Percentiles rank a stretch among this genome's conserved stretches.
These are phyloP conservation scores for Malurus melanocephalus DNA, from an alignment of 2,113 vertebrate species.

Conservation along the genomic window DNA sequence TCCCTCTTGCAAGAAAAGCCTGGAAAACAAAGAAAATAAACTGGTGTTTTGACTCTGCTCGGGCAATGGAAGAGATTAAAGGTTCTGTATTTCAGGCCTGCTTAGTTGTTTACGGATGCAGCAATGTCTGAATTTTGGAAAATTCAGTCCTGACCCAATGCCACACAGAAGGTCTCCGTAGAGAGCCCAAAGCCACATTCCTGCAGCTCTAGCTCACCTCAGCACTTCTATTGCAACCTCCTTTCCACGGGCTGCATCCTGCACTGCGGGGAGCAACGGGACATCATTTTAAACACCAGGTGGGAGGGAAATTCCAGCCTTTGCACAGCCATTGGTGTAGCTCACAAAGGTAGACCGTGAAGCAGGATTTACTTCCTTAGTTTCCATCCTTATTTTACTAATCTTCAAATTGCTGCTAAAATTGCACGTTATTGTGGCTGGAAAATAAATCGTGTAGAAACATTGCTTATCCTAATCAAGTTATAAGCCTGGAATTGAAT, in stretches of 20 bases:
- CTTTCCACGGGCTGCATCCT: no score
- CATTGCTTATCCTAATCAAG: slow-evolving; percentile 69
- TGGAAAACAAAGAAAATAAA: not conserved
- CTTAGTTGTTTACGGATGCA: not conserved
- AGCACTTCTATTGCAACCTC: not conserved
- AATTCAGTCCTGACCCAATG: not conserved
- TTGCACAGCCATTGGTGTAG: not conserved
- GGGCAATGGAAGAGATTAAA: fast-evolving
- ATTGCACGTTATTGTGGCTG: slow-evolving; percentile 27
- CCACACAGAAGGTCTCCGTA: fast-evolving
- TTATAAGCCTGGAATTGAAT: slow-evolving; percentile 69
- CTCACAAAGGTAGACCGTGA: not conserved
- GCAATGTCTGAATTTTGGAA: not conserved
- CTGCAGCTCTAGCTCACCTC: not conserved
- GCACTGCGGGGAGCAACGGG: fast-evolving
- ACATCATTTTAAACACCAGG: not conserved
- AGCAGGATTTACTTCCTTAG: not conserved
- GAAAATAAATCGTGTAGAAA: slow-evolving; percentile 74
- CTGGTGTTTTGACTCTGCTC: not conserved
- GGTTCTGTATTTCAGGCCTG: not conserved
- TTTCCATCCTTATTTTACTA: slow-evolving; percentile 24
- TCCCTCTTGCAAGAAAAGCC: not conserved
- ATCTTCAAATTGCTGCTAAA: slow-evolving; percentile 58
- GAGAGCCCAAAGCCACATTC: not conserved
- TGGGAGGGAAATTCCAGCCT: not conserved